Evolutionary conservation across 2,888 invertebrate genomes (phyloP).

Genomic region (Drosophila neotestacea): DNA sequence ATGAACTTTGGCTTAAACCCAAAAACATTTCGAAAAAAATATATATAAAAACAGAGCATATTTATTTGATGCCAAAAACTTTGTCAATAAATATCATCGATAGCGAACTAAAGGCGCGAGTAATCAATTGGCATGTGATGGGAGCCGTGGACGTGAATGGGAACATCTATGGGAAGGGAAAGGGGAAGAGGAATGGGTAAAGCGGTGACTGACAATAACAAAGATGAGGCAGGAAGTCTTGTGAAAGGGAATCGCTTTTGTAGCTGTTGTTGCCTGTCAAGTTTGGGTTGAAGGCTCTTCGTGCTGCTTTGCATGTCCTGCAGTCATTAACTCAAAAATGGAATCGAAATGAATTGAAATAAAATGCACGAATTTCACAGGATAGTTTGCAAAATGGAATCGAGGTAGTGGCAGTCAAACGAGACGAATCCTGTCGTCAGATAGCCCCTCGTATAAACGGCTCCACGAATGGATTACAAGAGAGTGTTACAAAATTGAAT

Average conservation of each 20-base stretch:
- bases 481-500: slow-evolving; percentile 69
- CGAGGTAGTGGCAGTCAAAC: slow-evolving; percentile 16
- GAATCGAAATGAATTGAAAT: slow-evolving; percentile 81
- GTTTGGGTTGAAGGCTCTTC: slow-evolving; percentile 24
- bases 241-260: slow-evolving; percentile 1
- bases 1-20: slow-evolving; percentile 40
- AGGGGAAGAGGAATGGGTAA: not conserved
- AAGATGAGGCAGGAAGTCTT: slow-evolving; percentile 29
- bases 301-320: slow-evolving; percentile 81
- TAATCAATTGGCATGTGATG: slow-evolving; percentile 48
- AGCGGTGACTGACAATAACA: slow-evolving; percentile 44
- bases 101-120: slow-evolving; percentile 56
- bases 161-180: not conserved
- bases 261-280: slow-evolving; percentile 12
- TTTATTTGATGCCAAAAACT: slow-evolving; percentile 63
- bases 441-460: slow-evolving; percentile 6
- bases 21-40: slow-evolving; percentile 26
- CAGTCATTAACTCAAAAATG: slow-evolving; percentile 80
- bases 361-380: slow-evolving; percentile 73
- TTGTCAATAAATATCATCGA: slow-evolving; percentile 76
- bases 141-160: not conserved
- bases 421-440: slow-evolving; percentile 54
- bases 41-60: slow-evolving; percentile 43
- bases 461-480: slow-evolving; percentile 57
- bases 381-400: slow-evolving; percentile 31